Percentiles rank a stretch among this genome's conserved stretches.
phyloP scores from a whole-genome alignment of 1,140 invertebrate species.

The Psix sp. region DNA sequence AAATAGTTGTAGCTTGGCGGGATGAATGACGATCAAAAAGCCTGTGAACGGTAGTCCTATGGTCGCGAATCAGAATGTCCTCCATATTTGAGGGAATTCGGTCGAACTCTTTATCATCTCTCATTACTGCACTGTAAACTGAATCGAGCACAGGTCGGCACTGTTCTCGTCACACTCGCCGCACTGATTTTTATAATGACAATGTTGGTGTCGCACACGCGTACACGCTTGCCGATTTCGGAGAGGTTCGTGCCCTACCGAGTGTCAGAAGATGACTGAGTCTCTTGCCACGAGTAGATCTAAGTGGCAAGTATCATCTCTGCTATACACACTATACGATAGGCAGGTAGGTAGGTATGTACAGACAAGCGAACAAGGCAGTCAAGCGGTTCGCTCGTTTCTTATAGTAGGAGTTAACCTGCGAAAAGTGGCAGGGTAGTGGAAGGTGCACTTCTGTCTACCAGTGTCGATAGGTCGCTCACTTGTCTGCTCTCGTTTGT shows the following conservation, averaged over 20 bases:
- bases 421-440: slow-evolving; percentile 66
- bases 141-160: slow-evolving; percentile 31
- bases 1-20: slow-evolving; percentile 1
- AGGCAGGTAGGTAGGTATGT: slow-evolving; percentile 61
- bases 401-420: slow-evolving; percentile 71
- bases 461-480: slow-evolving; percentile 61
- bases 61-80: slow-evolving; percentile 68
- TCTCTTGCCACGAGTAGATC: slow-evolving; percentile 62
- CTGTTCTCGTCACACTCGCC: slow-evolving; percentile 68
- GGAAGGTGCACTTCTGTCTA: slow-evolving; percentile 66
- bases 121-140: slow-evolving; percentile 2
- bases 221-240: slow-evolving; percentile 19
- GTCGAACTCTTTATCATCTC: not conserved
- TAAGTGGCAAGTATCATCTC: slow-evolving; percentile 67
- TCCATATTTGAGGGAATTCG: slow-evolving; percentile 56
- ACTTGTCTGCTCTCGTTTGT: slow-evolving; percentile 43
- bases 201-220: slow-evolving; percentile 38
- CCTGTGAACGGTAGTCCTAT: slow-evolving; percentile 71
- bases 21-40: slow-evolving; percentile 53
- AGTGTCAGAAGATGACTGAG: slow-evolving; percentile 73
- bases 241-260: slow-evolving; percentile 63
- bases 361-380: slow-evolving; percentile 54
- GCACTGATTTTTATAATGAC: slow-evolving; percentile 73
- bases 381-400: slow-evolving; percentile 61
- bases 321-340: slow-evolving; percentile 60